Base-by-base conservation (phyloP, 2,888 invertebrate genomes). In the Heteropelma amictum region DNA sequence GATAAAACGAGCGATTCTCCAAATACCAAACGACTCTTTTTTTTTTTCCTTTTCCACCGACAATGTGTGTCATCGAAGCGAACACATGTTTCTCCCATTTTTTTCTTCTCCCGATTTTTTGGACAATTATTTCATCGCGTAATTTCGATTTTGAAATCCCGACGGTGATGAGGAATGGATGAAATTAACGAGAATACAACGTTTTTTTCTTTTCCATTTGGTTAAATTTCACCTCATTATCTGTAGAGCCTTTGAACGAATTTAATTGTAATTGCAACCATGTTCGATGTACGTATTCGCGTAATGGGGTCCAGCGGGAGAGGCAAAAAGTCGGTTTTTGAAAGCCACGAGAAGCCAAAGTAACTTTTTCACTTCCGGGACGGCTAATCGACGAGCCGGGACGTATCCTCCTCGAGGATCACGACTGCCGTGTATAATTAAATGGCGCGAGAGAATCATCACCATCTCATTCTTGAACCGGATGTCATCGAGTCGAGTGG, bases 301-400 rank as follows among this genome's bases (percentile, higher is more conserved):
- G n/a, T n/a, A n/a, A n/a, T n/a, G n/a, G n/a, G n/a, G n/a, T n/a
- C n/a, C n/a, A n/a, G n/a, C n/a, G n/a, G n/a, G n/a, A n/a, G 14
- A 33, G 30, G 30, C 19, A 10, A 30, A 8, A 8, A 8, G 26
- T 17, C 17, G 42, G n/a, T 49, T 60, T 67, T 68, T 33, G 61
- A 73, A 33, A 64, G 51, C 51, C 42, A 49, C 38, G 69, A 64
- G 73, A 63, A 53, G 42, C 69, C 58, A 35, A 73, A 73, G 68
- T 64, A 64, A 63, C 56, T 63, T 58, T 49, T 61, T 51, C 49
- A 51, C 69, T 73, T 69, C 73, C 73, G 73, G 68, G 63, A 73
- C 68, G 73, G 58, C 45, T 64, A 69, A 73, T 73, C 73, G 73
- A 51, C 51, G 28, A 42, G 63, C 58, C 23, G 33, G 54, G 61